Evolutionary conservation across 2,113 vertebrate species (phyloP), one percentile per base, ranked within the genome.

Genomic region (Cottus gobio): DNA sequence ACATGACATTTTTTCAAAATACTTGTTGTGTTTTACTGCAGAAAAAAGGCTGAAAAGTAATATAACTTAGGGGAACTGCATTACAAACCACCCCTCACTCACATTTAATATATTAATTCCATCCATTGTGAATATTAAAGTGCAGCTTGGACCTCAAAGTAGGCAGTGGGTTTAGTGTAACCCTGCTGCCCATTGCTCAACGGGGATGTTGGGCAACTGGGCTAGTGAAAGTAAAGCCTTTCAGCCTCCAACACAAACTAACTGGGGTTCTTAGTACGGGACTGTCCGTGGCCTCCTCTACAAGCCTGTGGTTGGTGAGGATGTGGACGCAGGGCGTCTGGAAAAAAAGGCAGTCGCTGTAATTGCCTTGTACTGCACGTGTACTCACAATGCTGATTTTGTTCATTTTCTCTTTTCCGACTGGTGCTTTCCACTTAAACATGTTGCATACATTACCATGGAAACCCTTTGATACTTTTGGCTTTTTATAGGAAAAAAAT

Each of bases 281-380:
- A n/a, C 44, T 20, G 26, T 71, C 78, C 6, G 4, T 39, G 6
- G 36, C 30, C 26, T 57, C 37, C 48, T 42, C 57, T 69, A 36
- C 24, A 16, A 11, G 34, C 26, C 71, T 71, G 70, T 36, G 74
- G 60, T 60, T 3, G 3, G 30, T 60, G 60, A 74, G 48, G 71
- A 63, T 24, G 39, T 71, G 44, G 48, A 63, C 11, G 11, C 39
- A 54, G 52, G 36, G 16, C 42, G 2, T 22, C 42, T 78, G 61
- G 76, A 77, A 80, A 77, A 62, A 71, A 60, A 18, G 31, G 12
- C 62, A n/a, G 36, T 54, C 22, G 15, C 68, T 56, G 58, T 79
- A 72, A 76, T 73, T 48, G 10, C 72, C 28, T 34, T 36, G 26
- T 60, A 7, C 71, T 65, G 57, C 56, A 68, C 2, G 20, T 67